These are phyloP conservation scores for Patella depressa DNA, from an alignment of 2,888 invertebrate species.

Conservation along the genomic window DNA sequence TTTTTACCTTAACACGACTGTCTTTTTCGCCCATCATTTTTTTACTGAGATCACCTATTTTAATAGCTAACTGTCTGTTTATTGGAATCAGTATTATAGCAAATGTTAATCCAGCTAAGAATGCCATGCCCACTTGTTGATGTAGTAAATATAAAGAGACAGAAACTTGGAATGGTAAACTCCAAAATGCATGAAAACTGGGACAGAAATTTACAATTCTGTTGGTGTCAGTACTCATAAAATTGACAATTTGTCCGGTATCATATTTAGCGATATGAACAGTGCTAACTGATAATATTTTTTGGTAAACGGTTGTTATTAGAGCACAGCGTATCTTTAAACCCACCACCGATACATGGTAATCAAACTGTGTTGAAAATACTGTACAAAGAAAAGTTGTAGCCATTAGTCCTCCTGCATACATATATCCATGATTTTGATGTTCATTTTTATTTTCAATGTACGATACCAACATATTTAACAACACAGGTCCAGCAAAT, in stretches of 20 bases:
- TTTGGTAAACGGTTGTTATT: constrained; percentile 85
- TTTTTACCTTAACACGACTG: constrained; percentile 80
- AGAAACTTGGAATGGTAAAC: constrained; percentile 84
- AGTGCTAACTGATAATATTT: constrained; percentile 75
- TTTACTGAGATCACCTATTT: constrained; percentile 87
- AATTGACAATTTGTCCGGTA: constrained; percentile 92
- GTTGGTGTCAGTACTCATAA: constrained; percentile 97
- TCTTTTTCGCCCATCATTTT: constrained; percentile 94
- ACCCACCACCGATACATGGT: constrained; percentile 82
- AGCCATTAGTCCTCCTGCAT: constrained; percentile 78
- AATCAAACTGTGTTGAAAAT: constrained; percentile 90
- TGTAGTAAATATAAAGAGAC: constrained; percentile 52
- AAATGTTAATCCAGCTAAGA: constrained; percentile 90
- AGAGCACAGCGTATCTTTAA: constrained; percentile 90
- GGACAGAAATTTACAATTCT: constrained; percentile 95
- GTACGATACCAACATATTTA: constrained; percentile 85
- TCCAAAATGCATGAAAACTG: constrained; percentile 97
- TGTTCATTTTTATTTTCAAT: constrained; percentile 82
- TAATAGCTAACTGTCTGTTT: constrained; percentile 89
- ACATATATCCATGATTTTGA: constrained; percentile 69
- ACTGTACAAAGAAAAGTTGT: constrained; percentile 82
- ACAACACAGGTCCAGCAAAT: constrained; percentile 90
- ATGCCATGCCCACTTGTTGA: constrained; percentile 86
- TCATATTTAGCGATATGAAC: constrained; percentile 69
- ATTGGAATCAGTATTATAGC: constrained; percentile 91